phyloP scores from a whole-genome alignment of 2,113 vertebrate species.

The Ramphastos sulfuratus region DNA sequence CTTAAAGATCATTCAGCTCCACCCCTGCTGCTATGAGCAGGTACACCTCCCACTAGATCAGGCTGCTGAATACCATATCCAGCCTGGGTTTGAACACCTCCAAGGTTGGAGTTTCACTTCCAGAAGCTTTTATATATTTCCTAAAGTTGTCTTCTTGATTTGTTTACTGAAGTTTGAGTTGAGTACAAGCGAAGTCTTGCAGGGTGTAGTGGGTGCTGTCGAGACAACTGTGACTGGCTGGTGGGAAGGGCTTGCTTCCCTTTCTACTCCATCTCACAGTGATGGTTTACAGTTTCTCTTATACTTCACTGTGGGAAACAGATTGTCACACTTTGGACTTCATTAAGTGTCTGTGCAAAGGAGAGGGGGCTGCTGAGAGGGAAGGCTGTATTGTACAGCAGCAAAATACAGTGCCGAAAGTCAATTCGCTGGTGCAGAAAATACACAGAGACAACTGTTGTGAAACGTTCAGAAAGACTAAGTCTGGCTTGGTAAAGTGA shows the following conservation, averaged over 20 bases:
- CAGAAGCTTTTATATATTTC: neutral
- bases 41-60: no score
- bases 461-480: neutral
- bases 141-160: neutral
- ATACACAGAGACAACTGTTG: neutral
- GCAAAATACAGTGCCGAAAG: neutral
- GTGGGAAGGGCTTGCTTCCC: neutral
- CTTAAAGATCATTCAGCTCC: no score
- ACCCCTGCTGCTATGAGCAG: no score
- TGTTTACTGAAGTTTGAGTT: neutral
- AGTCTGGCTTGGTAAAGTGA: neutral
- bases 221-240: neutral
- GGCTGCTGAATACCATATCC: no score
- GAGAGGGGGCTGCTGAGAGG: neutral
- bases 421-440: neutral
- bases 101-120: no score
- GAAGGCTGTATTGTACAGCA: neutral
- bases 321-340: slow-evolving; percentile 35
- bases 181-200: neutral
- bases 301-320: slow-evolving; percentile 3
- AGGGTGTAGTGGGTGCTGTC: neutral
- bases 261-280: slow-evolving; percentile 18
- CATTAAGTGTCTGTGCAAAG: slow-evolving; percentile 6
- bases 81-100: no score
- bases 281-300: slow-evolving; percentile 6